A percentile compares a stretch with the other conserved stretches of the same genome.
Evolutionary conservation across 2,797 vertebrate genomes (phyloP).

Genomic region (Linurgus olivaceus): DNA sequence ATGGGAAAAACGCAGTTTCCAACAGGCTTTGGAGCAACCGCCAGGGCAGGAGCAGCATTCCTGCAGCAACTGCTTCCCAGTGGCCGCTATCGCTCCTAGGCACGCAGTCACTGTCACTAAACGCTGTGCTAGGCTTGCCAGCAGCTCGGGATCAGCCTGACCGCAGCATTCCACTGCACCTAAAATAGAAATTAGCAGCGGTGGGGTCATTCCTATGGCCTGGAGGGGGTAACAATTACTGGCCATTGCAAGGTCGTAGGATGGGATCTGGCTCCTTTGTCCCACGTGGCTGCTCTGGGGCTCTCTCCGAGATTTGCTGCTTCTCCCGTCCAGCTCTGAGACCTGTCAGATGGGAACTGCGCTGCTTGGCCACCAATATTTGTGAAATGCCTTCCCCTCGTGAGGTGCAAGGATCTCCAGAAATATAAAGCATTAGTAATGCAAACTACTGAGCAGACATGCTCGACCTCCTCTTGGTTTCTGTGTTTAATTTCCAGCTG

Average conservation of each 20-base stretch:
- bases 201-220: not conserved
- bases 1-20: not conserved
- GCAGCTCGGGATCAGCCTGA: not conserved
- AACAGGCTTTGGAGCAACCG: not conserved
- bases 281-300: not conserved
- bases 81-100: not conserved
- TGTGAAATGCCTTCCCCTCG: not conserved
- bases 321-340: not conserved
- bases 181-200: constrained; percentile 12
- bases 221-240: not conserved
- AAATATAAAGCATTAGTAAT: not conserved
- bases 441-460: not conserved
- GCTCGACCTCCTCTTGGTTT: not conserved
- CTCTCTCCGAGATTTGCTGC: not conserved
- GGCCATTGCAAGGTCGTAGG: not conserved
- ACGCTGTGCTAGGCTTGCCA: not conserved
- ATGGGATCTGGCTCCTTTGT: not conserved
- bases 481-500: not conserved
- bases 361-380: not conserved
- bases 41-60: not conserved
- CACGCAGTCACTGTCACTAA: not conserved
- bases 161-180: not conserved
- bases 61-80: constrained; percentile 3
- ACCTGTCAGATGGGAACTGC: not conserved
- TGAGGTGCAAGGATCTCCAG: not conserved